Base-by-base conservation (phyloP, 2,888 invertebrate genomes). In the Diarsia mendica region DNA sequence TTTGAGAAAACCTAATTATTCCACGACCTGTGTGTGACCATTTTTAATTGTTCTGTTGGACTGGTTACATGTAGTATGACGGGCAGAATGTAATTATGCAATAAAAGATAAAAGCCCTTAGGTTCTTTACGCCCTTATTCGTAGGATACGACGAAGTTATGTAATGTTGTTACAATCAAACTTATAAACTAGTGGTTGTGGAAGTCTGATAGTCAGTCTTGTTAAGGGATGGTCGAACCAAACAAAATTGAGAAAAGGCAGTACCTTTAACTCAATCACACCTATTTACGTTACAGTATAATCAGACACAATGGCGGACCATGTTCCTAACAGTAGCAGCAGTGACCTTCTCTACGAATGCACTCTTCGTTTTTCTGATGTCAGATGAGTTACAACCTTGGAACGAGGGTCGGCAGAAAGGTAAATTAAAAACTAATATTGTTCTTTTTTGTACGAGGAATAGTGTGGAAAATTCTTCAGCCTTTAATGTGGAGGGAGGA, bases 331-430 rank as follows among this genome's bases (percentile, higher is more conserved):
- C 97, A 23, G 96, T 98, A 0, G 97, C 97, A 0, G 97, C 94
- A 0, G 89, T 98, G 68, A 97, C 97, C 81, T 90, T 97, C 4
- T 74, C 97, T 3, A 97, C 97, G 10, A 97, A 97, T 88, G 89
- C 97, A 0, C 91, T 98, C 39, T 98, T 97, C 89, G 92, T 97
- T 0, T 76, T 97, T 6, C 98, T 98, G 88, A 97, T 98, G 69
- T 97, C 97, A 18, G 97, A 97, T 2, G 97, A 97, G 53, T 94
- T 97, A 0, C 98, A 98, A 89, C 94, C 97, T 10, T 98, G 98
- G 98, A 98, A 98, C 85, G 96, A 97, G 79, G 68, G 75, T 23
- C 70, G 65, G 49, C 67, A 74, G 11, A 60, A 83, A 68, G 88
- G 90, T 72, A 15, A 53, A 15, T 20, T 9, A n/a, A 18, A 39